phyloP scores from a whole-genome alignment of 1,140 invertebrate genomes.

The Oedothorax gibbosus region DNA sequence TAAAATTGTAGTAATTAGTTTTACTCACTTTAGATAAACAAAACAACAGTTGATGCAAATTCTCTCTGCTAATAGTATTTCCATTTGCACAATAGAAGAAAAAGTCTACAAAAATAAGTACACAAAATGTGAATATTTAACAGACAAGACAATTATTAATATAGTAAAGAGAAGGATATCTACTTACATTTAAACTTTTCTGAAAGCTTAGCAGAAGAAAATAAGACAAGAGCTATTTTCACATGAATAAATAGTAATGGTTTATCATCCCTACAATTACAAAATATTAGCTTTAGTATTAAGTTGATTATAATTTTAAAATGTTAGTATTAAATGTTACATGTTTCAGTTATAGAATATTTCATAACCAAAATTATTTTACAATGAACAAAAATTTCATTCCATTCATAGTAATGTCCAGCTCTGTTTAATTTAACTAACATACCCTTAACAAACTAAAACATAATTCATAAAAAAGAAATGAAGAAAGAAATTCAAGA shows the following conservation, averaged over 20 bases:
- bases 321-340: too few species aligned
- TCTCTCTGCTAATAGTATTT: conserved; percentile 30
- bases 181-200: conserved; percentile 48
- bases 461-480: too few species aligned
- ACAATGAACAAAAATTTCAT: too few species aligned
- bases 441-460: too few species aligned
- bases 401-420: too few species aligned
- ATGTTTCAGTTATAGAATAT: too few species aligned
- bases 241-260: conserved; percentile 28
- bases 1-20: not conserved
- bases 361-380: too few species aligned
- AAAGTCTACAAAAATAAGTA: conserved; percentile 24
- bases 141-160: not conserved
- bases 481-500: too few species aligned
- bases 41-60: conserved; percentile 2
- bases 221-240: conserved; percentile 30
- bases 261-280: conserved; percentile 32
- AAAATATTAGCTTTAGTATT: too few species aligned
- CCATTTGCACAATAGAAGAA: conserved; percentile 31
- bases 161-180: not conserved
- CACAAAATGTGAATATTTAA: not conserved
- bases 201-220: conserved; percentile 41
- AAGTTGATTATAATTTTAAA: too few species aligned
- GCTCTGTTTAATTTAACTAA: too few species aligned
- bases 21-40: conserved; percentile 33